Conservation (phyloP, 2,797 vertebrate species). For the Enoplosus armatus region DNA sequence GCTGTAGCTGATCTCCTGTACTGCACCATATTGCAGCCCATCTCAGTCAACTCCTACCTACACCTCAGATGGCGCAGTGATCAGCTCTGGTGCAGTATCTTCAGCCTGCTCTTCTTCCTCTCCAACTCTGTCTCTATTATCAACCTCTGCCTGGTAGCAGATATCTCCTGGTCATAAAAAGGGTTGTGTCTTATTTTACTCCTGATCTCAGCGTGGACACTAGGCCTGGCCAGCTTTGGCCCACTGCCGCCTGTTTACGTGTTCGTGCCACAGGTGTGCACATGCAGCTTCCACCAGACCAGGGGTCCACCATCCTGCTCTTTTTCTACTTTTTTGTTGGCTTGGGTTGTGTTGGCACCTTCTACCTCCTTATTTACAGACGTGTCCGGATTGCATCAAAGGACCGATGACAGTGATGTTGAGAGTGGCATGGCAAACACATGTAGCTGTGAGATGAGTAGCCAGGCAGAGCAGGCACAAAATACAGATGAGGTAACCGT, state of each 20-base stretch:
- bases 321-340: slow-evolving; percentile 90
- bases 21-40: slow-evolving; percentile 90
- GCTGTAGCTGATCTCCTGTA: slow-evolving; percentile 90
- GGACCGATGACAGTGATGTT: slow-evolving; percentile 79
- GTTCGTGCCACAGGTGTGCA: slow-evolving; percentile 90
- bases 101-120: slow-evolving; percentile 90
- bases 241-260: slow-evolving; percentile 89
- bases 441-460: slow-evolving; percentile 74
- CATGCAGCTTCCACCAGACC: slow-evolving; percentile 92
- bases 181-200: slow-evolving; percentile 73
- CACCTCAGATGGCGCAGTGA: slow-evolving; percentile 89
- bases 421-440: slow-evolving; percentile 66
- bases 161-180: slow-evolving; percentile 88
- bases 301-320: slow-evolving; percentile 88
- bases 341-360: slow-evolving; percentile 87
- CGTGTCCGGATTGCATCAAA: slow-evolving; percentile 83
- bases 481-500: slow-evolving; percentile 17
- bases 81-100: slow-evolving; percentile 84
- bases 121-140: slow-evolving; percentile 92
- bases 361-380: slow-evolving; percentile 90
- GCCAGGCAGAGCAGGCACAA: slow-evolving; percentile 49
- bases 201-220: background rate
- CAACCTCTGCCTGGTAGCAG: slow-evolving; percentile 90
- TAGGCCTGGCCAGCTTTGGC: slow-evolving; percentile 86
- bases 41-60: slow-evolving; percentile 90